Evolutionary conservation across 2,888 invertebrate species (phyloP), one percentile per base, ranked within the genome.

Genomic region (Alentia gelatinosa): DNA sequence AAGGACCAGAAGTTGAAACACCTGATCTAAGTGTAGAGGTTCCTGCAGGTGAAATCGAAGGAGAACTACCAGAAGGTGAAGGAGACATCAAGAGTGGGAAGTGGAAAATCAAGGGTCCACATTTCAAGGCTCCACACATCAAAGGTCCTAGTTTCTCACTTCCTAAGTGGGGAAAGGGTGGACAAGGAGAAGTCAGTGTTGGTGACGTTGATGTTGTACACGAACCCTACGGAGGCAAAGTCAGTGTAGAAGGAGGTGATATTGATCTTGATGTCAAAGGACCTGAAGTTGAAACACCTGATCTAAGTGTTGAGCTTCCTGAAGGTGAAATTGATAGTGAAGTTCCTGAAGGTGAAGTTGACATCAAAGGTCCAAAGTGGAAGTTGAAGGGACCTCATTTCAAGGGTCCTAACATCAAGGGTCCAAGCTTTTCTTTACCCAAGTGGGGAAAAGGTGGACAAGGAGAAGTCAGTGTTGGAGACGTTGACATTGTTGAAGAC

Each of bases 391-490:
- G 79, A 7, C 35, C 35, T 12, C 9, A 39, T 79, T 12, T 33
- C 79, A 79, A 79, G 37, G 35, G 79, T 15, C 63, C 63, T 63
- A 30, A 79, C 19, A 33, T 79, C 79, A 79, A 79, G 35, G 79
- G 79, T 37, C 79, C 79, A 35, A 79, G 79, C n/a, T 79, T 79
- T 35, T 79, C 79, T 33, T n/a, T 79, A 15, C 79, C 79, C 12
- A 79, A n/a, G 35, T 79, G 35, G 39, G 37, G 79, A 7, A 79
- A 79, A 79, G 79, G 79, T 12, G 39, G 79, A n/a, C 63, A 63
- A 79, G 79, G 79, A 33, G 79, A 79, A 79, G 39, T 79, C 79
- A 79, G 37, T 79, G 79, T 79, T 39, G 79, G 79, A 33, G 79
- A 79, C 39, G 37, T 79, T 79, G 79, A 79, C n/a, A n/a, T 79